phyloP scores from a whole-genome alignment of 2,113 vertebrate species.

The Phylloscopus trochiloides region DNA sequence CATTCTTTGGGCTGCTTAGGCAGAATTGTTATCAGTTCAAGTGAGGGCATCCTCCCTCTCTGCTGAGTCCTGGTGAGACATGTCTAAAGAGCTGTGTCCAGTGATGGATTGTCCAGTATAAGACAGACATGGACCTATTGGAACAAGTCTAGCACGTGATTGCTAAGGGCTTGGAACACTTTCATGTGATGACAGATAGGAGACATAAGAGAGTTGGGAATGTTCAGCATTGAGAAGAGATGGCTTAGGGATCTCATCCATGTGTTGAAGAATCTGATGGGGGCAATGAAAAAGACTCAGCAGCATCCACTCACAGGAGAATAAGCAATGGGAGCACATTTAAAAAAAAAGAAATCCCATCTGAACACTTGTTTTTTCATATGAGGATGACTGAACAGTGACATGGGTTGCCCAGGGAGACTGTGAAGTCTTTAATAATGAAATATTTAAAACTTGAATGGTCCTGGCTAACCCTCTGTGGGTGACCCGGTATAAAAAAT shows the following conservation, averaged over 20 bases:
- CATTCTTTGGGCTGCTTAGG: neutral
- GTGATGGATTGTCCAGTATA: neutral
- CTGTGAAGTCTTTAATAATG: neutral
- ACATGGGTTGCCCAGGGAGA: neutral
- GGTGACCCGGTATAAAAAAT: neutral
- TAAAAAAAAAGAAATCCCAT: neutral
- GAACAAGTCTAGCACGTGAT: accelerated
- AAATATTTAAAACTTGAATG: neutral
- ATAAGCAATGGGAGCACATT: neutral
- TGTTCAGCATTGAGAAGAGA: neutral
- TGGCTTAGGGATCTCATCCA: neutral
- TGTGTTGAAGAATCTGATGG: neutral
- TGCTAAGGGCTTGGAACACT: neutral
- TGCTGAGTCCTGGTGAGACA: neutral
- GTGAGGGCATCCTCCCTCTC: neutral
- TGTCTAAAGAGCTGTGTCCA: neutral
- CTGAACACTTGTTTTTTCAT: neutral
- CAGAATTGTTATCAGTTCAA: neutral
- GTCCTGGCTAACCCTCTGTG: neutral
- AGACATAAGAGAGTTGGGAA: neutral
- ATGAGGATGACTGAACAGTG: neutral
- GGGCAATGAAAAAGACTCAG: neutral
- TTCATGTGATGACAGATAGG: neutral
- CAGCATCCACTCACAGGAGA: neutral
- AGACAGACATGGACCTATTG: neutral